Conservation (phyloP, 2,113 vertebrate genomes). For the Rhynchomys soricoides region DNA sequence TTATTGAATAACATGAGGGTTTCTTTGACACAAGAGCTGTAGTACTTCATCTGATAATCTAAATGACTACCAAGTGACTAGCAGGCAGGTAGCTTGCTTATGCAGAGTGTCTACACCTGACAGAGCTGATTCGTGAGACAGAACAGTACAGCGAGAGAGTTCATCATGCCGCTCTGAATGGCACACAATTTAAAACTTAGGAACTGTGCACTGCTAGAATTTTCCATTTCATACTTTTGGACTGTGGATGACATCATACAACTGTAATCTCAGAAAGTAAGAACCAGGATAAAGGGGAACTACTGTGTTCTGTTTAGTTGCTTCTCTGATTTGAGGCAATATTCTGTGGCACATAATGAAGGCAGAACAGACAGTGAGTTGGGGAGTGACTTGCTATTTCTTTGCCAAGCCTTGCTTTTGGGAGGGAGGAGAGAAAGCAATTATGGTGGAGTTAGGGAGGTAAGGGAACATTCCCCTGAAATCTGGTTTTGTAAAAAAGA, state of each 20-base stretch:
- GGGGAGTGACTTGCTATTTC: neutral
- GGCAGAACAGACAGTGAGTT: neutral
- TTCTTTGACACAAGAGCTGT: neutral
- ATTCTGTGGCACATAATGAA: neutral
- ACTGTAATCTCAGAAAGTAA: neutral
- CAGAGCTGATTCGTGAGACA: neutral
- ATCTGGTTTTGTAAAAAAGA: slow-evolving; percentile 23
- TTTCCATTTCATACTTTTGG: neutral
- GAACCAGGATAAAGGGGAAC: neutral
- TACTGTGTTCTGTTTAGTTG: neutral
- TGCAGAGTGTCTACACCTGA: neutral
- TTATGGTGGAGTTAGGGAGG: rapidly evolving
- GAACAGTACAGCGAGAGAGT: neutral
- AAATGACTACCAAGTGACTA: neutral
- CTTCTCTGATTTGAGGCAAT: neutral
- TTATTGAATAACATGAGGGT: neutral
- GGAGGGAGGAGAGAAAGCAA: rapidly evolving
- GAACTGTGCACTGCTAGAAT: neutral
- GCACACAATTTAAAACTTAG: neutral
- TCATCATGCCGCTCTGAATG: neutral
- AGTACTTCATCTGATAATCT: neutral
- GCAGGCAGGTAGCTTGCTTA: neutral
- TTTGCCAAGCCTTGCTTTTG: neutral
- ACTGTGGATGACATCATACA: neutral
- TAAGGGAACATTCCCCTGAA: neutral